Evolutionary conservation across 2,797 vertebrate genomes (phyloP), one percentile per base, ranked within the genome.

Genomic region (Lepilemur septentrionalis): DNA sequence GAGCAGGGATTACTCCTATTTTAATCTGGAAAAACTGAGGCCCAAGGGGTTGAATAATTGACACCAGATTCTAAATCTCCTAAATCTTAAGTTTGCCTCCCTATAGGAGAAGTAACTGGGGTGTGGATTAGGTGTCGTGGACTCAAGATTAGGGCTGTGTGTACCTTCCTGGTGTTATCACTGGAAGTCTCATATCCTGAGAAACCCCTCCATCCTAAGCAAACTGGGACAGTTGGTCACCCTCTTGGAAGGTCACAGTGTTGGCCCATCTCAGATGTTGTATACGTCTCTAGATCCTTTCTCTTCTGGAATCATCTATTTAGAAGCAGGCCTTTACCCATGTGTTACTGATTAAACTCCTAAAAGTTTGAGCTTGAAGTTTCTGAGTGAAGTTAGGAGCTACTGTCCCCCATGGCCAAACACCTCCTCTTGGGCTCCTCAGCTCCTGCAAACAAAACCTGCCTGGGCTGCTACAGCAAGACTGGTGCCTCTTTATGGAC

Each of bases 21-120:
- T 94, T 93, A 92, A 90, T 67, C 32, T 83, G 85, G 22, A 89
- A 93, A 89, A 89, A 75, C 3, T 25, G n/a, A 93, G 23, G 20
- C 32, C 13, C 6, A 7, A 14, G 48, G 41, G 4, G 9, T 73
- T 79, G 43, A 89, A 84, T 18, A 76, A 18, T 78, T 84, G 48
- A 14, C 72, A 28, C 4, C 30, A 85, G 80, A 50, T 38, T 95
- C 80, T 81, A 70, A 10, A 48, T 48, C 20, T 67, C 81, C 50
- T 55, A 83, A 96, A 85, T 59, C 38, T 80, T 52, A 83, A 70
- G 10, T 25, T 57, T 87, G n/a, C 32, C 35, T 61, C 41, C 32
- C 9, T 67, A 8, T 48, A 89, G n/a, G 41, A 38, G 28, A 82
- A 41, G 28, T 89, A 87, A 41, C 63, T 79, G 73, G 30, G 30